Conservation (phyloP, 1,140 invertebrate genomes). For the Anagrus nilaparvatae region DNA sequence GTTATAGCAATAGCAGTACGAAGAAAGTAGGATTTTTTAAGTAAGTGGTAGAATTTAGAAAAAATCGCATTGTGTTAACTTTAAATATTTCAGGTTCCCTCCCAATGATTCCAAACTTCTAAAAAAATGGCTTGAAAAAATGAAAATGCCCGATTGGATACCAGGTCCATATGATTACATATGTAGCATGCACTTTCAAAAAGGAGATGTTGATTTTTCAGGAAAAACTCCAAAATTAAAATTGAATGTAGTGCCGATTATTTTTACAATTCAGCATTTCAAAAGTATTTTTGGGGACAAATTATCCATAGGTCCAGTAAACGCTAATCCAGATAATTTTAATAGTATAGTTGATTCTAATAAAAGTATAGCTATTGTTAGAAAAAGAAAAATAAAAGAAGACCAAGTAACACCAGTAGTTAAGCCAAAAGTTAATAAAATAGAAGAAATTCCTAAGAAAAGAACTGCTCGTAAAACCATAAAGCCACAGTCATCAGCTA, state of each 20-base stretch:
- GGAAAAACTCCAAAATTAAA: slow-evolving; percentile 16
- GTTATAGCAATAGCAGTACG: slow-evolving; percentile 17
- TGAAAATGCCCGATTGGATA: slow-evolving; percentile 16
- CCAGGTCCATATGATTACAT: slow-evolving; percentile 16
- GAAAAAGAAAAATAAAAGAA: no score
- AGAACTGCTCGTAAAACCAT: no score
- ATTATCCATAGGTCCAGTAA: no score
- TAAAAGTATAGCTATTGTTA: no score
- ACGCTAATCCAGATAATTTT: no score
- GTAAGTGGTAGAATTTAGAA: slow-evolving; percentile 12
- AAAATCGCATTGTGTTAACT: neutral
- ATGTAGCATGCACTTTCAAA: slow-evolving; percentile 22
- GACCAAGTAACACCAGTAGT: no score
- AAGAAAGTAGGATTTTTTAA: slow-evolving; percentile 15
- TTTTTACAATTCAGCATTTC: slow-evolving; percentile 16
- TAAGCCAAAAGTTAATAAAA: no score
- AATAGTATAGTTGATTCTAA: no score
- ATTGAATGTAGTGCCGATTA: slow-evolving; percentile 16
- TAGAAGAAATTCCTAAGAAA: no score
- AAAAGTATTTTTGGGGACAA: neutral
- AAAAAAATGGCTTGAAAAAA: slow-evolving; percentile 20
- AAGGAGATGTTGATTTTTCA: slow-evolving; percentile 16
- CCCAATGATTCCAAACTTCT: slow-evolving; percentile 16
- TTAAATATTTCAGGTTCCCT: slow-evolving; percentile 18
- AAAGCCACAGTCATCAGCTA: no score